Conservation (phyloP, 2,797 vertebrate species). For the Oryzias sinensis region DNA sequence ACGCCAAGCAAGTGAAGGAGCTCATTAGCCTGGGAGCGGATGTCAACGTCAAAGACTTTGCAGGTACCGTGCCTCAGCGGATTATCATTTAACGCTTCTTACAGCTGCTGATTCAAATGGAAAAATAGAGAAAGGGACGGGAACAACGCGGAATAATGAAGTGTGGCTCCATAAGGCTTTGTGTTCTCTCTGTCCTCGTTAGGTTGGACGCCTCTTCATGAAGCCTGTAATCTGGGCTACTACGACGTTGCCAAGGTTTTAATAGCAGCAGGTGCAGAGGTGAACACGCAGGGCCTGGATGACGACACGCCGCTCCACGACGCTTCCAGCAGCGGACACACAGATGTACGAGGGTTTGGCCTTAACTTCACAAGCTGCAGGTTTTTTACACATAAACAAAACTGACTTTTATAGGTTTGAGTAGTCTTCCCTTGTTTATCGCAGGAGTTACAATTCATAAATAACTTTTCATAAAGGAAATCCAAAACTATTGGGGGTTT, state of each 20-base stretch:
- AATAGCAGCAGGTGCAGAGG: conserved; percentile 94
- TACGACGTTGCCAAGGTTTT: conserved; percentile 97
- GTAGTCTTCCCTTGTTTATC: too few relatives aligned
- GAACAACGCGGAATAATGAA: neutral
- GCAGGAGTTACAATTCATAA: too few relatives aligned
- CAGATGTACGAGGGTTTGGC: conserved; percentile 82
- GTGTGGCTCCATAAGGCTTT: neutral
- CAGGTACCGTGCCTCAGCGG: conserved; percentile 77
- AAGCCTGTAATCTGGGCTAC: conserved; percentile 98
- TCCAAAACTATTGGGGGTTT: too few relatives aligned
- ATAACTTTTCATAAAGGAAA: too few relatives aligned
- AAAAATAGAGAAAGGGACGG: neutral
- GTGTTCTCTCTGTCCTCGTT: conserved; percentile 2
- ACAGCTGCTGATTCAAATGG: conserved; percentile 16
- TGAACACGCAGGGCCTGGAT: conserved; percentile 97
- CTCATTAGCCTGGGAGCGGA: conserved; percentile 96
- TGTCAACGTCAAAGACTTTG: conserved; percentile 99
- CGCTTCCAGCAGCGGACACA: conserved; percentile 96
- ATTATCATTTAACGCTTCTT: conserved; percentile 20
- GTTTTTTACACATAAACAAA: too few relatives aligned
- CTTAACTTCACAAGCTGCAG: too few relatives aligned
- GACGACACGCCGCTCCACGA: conserved; percentile 98
- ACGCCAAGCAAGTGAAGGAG: conserved; percentile 96
- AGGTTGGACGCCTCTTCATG: conserved; percentile 99
- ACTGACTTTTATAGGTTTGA: too few relatives aligned